A percentile compares a stretch with the other conserved stretches of the same genome.
These are phyloP conservation scores for Athrips mouffetella DNA, from an alignment of 2,888 invertebrate species.

Conservation along the genomic window DNA sequence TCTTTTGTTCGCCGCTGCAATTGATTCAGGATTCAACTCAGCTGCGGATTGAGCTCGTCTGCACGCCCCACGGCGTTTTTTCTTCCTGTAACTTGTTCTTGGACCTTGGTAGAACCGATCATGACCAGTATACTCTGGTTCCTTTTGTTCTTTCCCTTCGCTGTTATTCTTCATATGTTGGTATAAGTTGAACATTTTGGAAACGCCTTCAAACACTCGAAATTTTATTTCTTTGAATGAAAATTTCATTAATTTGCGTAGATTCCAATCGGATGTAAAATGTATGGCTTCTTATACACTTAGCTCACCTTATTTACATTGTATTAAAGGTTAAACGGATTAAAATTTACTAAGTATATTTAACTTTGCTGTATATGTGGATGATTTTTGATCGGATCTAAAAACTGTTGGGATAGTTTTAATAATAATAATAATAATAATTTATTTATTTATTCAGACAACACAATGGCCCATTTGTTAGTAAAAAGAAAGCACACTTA, in stretches of 20 bases:
- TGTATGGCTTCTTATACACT: constrained; percentile 11
- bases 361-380: not conserved
- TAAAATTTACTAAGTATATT: not conserved
- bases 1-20: constrained; percentile 81
- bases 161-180: constrained; percentile 82
- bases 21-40: constrained; percentile 80
- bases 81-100: constrained; percentile 68
- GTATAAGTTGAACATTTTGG: constrained; percentile 87
- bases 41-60: constrained; percentile 83
- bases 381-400: too few relatives aligned
- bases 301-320: constrained; percentile 2
- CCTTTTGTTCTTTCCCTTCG: constrained; percentile 73
- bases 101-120: constrained; percentile 85
- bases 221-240: constrained; percentile 37
- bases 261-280: not conserved
- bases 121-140: constrained; percentile 85
- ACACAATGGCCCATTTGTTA: too few relatives aligned
- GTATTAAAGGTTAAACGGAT: constrained; percentile 3
- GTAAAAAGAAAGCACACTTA: too few relatives aligned
- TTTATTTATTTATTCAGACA: too few relatives aligned
- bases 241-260: constrained; percentile 41
- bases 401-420: too few relatives aligned
- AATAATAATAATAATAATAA: too few relatives aligned
- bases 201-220: constrained; percentile 34
- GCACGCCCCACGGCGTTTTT: constrained; percentile 78